phyloP scores from a whole-genome alignment of 2,797 vertebrate species.

The Loris lydekkerianus region DNA sequence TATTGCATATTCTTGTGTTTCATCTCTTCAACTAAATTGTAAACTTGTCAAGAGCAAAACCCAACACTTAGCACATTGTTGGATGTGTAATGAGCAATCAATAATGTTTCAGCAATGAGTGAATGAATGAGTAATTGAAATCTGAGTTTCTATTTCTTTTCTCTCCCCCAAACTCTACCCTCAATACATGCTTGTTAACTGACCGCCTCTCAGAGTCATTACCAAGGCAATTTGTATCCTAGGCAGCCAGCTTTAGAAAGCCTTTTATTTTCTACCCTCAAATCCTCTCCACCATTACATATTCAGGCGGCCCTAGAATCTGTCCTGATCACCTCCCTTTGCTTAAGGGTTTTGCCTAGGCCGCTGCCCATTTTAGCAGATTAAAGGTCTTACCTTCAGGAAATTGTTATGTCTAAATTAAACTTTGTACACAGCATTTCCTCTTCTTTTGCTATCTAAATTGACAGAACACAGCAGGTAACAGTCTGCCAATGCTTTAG shows the following conservation, averaged over 20 bases:
- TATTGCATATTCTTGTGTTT: slow-evolving; percentile 44
- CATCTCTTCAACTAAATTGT: slow-evolving; percentile 47
- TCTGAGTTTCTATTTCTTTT: slow-evolving; percentile 63
- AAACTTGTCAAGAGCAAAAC: slow-evolving; percentile 48
- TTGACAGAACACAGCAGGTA: slow-evolving; percentile 52
- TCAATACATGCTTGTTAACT: slow-evolving; percentile 66
- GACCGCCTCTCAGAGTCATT: slow-evolving; percentile 60
- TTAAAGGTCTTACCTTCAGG: slow-evolving; percentile 66
- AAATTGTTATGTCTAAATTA: slow-evolving; percentile 71
- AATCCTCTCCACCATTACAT: neutral
- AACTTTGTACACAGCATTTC: slow-evolving; percentile 59
- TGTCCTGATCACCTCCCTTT: neutral
- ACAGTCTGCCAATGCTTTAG: slow-evolving; percentile 43
- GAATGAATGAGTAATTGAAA: slow-evolving; percentile 68
- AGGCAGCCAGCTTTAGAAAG: slow-evolving; percentile 61
- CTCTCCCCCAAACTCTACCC: slow-evolving; percentile 36
- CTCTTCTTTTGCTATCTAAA: slow-evolving; percentile 50
- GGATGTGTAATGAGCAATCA: slow-evolving; percentile 34
- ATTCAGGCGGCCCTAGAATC: neutral
- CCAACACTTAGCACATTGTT: slow-evolving; percentile 4
- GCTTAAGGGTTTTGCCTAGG: neutral
- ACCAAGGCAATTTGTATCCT: slow-evolving; percentile 65
- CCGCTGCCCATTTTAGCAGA: slow-evolving; percentile 59
- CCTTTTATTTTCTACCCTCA: slow-evolving; percentile 62
- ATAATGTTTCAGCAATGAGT: slow-evolving; percentile 60